Base-by-base conservation (phyloP, 2,888 invertebrate genomes). In the Octonoba sinensis region DNA sequence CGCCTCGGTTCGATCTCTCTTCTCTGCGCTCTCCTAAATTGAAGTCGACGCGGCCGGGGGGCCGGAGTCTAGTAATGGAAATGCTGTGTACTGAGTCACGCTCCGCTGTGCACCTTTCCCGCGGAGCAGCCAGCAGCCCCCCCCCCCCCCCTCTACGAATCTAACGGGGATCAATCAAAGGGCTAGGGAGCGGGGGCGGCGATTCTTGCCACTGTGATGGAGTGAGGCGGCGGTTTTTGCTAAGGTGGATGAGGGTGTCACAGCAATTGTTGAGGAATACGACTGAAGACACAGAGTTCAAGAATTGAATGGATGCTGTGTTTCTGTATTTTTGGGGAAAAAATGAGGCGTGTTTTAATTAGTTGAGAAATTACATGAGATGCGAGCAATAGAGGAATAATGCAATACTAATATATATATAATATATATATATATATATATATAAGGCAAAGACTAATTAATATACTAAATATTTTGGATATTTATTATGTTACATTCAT, bases 81-180 rank as follows among this genome's bases (percentile, higher is more conserved):
- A 71, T 77, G 71, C 77, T 62, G 51, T 77, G 77, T 77, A 70
- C 65, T 27, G 27, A 70, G 70, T 77, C 77, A 77, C 71, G 77
- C 77, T 71, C 51, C 64, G 64, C 71, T 18, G 71, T 27, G 24
- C 74, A 65, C 73, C 36, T 44, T 36, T 36, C 36, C 36, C 8
- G 36, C 36, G 36, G 36, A 36, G 36, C 36, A 36, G 36, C 36
- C n/a, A n/a, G n/a, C n/a, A 6, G 36, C 16, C 12, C 22, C 60
- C 24, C 62, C n/a, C 77, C 70, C 69, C 47, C 46, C n/a, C 44
- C 11, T 16, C n/a, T 3, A 20, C 27, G 49, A 36, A 44, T 57
- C n/a, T 24, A 13, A 22, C 62, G 66, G 67, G 69, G 69, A 69
- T 71, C 77, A 70, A 65, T 77, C 77, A 71, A 36, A 67, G 72